phyloP scores from a whole-genome alignment of 1,140 invertebrate species.

The Drosophila pseudoobscura region DNA sequence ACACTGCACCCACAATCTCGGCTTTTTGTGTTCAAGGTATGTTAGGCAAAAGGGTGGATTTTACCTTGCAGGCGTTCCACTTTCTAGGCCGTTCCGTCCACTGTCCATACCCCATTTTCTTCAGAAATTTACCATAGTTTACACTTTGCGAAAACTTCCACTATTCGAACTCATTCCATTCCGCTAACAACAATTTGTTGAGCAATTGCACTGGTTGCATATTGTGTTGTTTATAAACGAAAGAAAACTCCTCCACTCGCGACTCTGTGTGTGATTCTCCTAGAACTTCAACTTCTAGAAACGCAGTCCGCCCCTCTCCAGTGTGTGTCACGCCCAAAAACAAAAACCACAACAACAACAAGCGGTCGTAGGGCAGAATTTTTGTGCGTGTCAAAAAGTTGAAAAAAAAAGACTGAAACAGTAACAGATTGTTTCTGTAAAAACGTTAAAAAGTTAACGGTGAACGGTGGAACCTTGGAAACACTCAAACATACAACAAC shows the following conservation, averaged over 20 bases:
- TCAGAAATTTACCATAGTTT: too few relatives aligned
- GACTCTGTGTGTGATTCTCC: slow-evolving; percentile 20
- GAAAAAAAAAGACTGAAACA: slow-evolving; percentile 40
- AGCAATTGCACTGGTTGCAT: slow-evolving; percentile 29
- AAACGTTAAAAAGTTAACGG: slow-evolving; percentile 31
- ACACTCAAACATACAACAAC: slow-evolving; percentile 12
- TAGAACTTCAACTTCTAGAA: slow-evolving; percentile 24
- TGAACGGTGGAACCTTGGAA: slow-evolving; percentile 3
- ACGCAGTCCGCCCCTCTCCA: slow-evolving; percentile 14
- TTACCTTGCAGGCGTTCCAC: too few relatives aligned
- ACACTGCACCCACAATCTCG: too few relatives aligned
- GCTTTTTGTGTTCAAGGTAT: too few relatives aligned
- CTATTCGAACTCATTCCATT: not conserved
- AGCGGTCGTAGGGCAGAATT: slow-evolving; percentile 26
- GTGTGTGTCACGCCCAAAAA: slow-evolving; percentile 74
- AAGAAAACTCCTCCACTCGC: slow-evolving; percentile 28
- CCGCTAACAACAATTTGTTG: slow-evolving; percentile 19
- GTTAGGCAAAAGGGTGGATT: too few relatives aligned
- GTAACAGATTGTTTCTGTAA: slow-evolving; percentile 18
- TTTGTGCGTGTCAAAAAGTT: slow-evolving; percentile 60
- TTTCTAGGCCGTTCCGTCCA: too few relatives aligned
- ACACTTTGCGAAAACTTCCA: too few relatives aligned
- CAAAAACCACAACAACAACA: slow-evolving; percentile 7
- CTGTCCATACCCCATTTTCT: too few relatives aligned
- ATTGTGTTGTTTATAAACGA: slow-evolving; percentile 12